phyloP scores from a whole-genome alignment of 2,113 vertebrate species.

The Chloroceryle aenea region DNA sequence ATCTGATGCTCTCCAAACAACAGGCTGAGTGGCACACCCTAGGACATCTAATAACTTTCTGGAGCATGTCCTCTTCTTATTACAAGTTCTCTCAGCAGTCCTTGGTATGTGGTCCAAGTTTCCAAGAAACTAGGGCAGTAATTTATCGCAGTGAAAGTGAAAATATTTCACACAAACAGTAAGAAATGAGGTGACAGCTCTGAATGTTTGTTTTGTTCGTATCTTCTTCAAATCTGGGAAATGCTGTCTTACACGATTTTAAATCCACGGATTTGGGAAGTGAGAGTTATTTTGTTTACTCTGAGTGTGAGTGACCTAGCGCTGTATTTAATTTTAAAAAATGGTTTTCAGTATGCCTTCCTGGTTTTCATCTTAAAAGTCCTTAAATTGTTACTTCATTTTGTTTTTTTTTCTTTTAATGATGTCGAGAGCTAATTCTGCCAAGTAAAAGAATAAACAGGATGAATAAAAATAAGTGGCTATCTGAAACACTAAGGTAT shows the following conservation, averaged over 20 bases:
- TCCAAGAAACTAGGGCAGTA: not conserved
- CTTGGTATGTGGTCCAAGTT: not conserved
- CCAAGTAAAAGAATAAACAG: not conserved
- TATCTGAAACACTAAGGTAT: not conserved
- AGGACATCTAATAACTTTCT: constrained; percentile 13
- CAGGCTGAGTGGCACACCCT: not conserved
- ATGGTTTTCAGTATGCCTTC: not conserved
- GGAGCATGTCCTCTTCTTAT: not conserved
- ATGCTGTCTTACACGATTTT: not conserved
- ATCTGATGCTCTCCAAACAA: not conserved
- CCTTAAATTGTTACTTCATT: not conserved
- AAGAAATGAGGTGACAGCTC: not conserved
- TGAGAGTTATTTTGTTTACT: not conserved
- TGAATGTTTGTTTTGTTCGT: not conserved
- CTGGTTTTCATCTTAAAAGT: not conserved
- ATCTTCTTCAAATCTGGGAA: not conserved
- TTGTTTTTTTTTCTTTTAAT: not conserved
- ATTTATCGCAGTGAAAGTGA: not conserved
- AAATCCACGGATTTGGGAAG: not conserved
- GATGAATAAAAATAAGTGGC: not conserved
- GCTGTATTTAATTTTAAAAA: not conserved
- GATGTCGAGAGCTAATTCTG: not conserved
- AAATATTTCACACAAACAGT: not conserved
- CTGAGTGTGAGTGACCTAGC: not conserved
- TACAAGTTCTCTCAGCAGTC: not conserved